Percentiles rank a stretch among this genome's conserved stretches.
These are phyloP conservation scores for Zeugodacus cucurbitae DNA, from an alignment of 1,140 invertebrate species.

Conservation along the genomic window DNA sequence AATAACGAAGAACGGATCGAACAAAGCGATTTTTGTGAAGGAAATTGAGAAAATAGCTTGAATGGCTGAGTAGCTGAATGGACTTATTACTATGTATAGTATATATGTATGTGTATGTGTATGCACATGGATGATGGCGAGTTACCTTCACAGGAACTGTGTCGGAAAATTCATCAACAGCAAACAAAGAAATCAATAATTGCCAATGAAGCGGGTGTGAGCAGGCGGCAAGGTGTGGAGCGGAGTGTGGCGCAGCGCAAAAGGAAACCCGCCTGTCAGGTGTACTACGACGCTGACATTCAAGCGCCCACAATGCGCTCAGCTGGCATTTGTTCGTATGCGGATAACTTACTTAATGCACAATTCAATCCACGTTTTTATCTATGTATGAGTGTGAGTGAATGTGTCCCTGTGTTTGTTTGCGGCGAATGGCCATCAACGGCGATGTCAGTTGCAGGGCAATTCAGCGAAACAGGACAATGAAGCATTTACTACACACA, in stretches of 20 bases:
- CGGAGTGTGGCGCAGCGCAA: neutral
- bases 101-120: too few species aligned
- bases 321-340: neutral
- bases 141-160: neutral
- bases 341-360: neutral
- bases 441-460: slow-evolving; percentile 7
- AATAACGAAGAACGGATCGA: neutral
- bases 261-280: neutral
- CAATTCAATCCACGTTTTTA: neutral
- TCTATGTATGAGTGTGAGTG: neutral
- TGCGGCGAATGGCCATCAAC: neutral
- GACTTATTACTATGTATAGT: neutral
- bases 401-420: neutral
- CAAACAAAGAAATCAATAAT: slow-evolving; percentile 29
- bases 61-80: neutral
- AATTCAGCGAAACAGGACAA: neutral
- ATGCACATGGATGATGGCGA: neutral
- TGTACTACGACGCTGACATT: neutral
- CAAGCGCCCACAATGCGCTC: neutral
- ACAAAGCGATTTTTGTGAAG: neutral
- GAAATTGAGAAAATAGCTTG: slow-evolving; percentile 5
- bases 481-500: slow-evolving; percentile 25
- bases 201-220: neutral
- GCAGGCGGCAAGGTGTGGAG: neutral
- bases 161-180: slow-evolving; percentile 24